These are phyloP conservation scores for Drosophila mettleri DNA, from an alignment of 2,888 invertebrate genomes.

Conservation along the genomic window DNA sequence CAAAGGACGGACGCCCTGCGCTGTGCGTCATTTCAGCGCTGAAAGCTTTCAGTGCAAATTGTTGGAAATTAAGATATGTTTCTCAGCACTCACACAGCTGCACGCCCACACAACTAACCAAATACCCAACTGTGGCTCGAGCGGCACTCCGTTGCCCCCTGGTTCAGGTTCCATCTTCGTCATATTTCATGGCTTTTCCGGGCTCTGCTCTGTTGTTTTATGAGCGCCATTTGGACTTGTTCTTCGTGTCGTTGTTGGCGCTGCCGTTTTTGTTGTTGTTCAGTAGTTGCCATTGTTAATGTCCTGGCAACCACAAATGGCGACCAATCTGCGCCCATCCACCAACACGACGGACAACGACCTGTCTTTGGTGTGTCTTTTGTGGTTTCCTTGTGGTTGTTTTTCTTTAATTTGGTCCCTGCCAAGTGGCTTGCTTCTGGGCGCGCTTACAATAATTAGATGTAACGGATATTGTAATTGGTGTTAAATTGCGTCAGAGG, in stretches of 20 bases:
- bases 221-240: constrained; percentile 69
- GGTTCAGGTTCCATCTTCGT: constrained; percentile 59
- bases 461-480: constrained; percentile 85
- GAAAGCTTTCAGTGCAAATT: constrained; percentile 80
- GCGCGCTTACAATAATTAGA: constrained; percentile 82
- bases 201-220: constrained; percentile 73
- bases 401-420: constrained; percentile 78
- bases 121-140: constrained; percentile 22
- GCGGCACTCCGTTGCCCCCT: constrained; percentile 30
- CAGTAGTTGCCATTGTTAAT: constrained; percentile 73
- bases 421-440: constrained; percentile 72
- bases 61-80: constrained; percentile 82
- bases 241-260: constrained; percentile 28
- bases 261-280: constrained; percentile 3
- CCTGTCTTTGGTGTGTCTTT: constrained; percentile 46
- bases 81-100: constrained; percentile 35
- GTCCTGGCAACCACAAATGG: constrained; percentile 80
- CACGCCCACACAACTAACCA: constrained; percentile 37
- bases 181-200: constrained; percentile 73
- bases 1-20: constrained; percentile 25
- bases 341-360: constrained; percentile 16
- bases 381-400: constrained; percentile 58
- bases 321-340: constrained; percentile 61
- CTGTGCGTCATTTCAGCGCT: constrained; percentile 76
- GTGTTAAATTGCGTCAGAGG: constrained; percentile 84